Percentiles rank a stretch among this genome's conserved stretches.
These are phyloP conservation scores for Cyrtorhinus lividipennis DNA, from an alignment of 1,140 invertebrate species.

Conservation along the genomic window DNA sequence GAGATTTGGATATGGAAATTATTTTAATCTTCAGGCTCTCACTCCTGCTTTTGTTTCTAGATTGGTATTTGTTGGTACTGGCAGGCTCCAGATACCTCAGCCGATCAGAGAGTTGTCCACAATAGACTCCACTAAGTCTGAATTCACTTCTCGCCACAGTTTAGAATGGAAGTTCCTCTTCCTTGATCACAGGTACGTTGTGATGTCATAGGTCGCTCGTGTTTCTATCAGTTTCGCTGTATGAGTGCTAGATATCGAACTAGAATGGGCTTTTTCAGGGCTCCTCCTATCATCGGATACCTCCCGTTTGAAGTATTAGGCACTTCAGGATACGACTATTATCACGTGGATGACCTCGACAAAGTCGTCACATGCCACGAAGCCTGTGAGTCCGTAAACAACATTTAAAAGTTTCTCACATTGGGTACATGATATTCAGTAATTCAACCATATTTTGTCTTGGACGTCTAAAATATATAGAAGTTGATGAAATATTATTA, in stretches of 20 bases:
- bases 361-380: constrained; percentile 77
- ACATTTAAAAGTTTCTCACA: not conserved
- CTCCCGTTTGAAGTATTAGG: constrained; percentile 88
- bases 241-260: too few relatives aligned
- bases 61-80: constrained; percentile 68
- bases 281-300: constrained; percentile 86
- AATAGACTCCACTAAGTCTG: constrained; percentile 61
- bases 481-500: too few relatives aligned
- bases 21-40: not conserved
- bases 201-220: too few relatives aligned
- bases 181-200: constrained; percentile 58
- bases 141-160: constrained; percentile 86
- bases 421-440: too few relatives aligned
- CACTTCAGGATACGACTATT: constrained; percentile 91
- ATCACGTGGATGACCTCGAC: constrained; percentile 86
- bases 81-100: constrained; percentile 64
- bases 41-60: constrained; percentile 30
- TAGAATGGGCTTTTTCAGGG: too few relatives aligned
- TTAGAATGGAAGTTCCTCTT: constrained; percentile 94
- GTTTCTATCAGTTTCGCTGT: too few relatives aligned
- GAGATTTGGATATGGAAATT: too few relatives aligned
- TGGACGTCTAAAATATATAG: too few relatives aligned
- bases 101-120: constrained; percentile 72
- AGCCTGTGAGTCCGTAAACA: constrained; percentile 48
- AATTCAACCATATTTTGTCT: too few relatives aligned